Evolutionary conservation across 37 sponge, comb jelly and placozoan genomes (phyloP).

Genomic region (Halisarca cf. caerulea): DNA sequence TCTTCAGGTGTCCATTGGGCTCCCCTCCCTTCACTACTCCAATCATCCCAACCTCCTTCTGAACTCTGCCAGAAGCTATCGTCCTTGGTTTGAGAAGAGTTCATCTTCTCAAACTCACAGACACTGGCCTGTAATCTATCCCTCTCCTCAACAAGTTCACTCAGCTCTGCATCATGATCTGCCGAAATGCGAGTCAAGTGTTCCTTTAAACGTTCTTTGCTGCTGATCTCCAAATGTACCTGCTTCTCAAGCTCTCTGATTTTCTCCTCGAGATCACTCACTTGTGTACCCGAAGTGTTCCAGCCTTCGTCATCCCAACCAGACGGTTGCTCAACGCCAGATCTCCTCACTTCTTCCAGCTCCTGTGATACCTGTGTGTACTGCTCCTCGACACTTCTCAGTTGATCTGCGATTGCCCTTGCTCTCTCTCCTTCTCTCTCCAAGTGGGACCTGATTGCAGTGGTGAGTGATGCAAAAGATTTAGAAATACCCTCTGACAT

Average conservation of each 20-base stretch:
- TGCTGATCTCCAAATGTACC: constrained; percentile 3
- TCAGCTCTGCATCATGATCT: constrained; percentile 48
- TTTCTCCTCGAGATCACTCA: neutral
- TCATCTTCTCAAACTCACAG: neutral
- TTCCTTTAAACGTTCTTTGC: constrained; percentile 31
- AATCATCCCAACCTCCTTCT: neutral
- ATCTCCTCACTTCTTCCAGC: too few species aligned
- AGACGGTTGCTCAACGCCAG: neutral
- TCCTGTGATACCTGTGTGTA: too few species aligned
- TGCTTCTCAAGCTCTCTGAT: neutral
- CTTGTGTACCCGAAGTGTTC: neutral
- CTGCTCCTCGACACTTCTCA: too few species aligned
- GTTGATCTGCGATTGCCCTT: too few species aligned
- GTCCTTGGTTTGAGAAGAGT: neutral
- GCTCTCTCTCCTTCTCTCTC: too few species aligned
- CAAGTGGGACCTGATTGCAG: too few species aligned
- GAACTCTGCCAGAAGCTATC: neutral
- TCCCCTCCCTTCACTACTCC: neutral
- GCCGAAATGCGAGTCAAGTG: constrained; percentile 33
- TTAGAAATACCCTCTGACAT: too few species aligned
- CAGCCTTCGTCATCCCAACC: neutral
- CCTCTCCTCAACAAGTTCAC: constrained; percentile 24
- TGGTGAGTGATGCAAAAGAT: too few species aligned
- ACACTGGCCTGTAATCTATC: constrained; percentile 20
- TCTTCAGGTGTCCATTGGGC: too few species aligned